phyloP scores from a whole-genome alignment of 2,113 vertebrate species.

The Petaurus breviceps region DNA sequence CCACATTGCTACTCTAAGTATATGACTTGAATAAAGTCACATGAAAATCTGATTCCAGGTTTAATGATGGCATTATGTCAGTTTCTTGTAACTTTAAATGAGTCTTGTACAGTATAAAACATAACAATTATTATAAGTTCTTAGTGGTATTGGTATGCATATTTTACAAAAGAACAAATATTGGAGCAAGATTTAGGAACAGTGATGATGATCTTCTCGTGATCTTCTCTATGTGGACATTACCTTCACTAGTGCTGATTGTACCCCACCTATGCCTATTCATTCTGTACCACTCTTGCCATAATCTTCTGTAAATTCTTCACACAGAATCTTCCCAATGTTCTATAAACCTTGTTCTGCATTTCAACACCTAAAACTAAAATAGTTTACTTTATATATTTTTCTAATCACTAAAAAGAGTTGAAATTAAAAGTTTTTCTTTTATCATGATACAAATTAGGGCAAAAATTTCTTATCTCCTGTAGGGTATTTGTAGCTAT shows the following conservation, averaged over 20 bases:
- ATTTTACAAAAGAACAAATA: neutral
- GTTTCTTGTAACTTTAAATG: neutral
- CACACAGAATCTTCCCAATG: neutral
- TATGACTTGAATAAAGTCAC: neutral
- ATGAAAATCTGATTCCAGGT: neutral
- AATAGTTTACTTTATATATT: neutral
- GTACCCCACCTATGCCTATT: neutral
- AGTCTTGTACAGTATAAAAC: neutral
- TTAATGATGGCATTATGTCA: accelerated
- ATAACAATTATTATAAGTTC: neutral
- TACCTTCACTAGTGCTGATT: neutral
- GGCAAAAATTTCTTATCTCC: neutral
- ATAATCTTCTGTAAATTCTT: neutral
- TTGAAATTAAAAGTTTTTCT: neutral
- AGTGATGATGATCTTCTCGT: neutral
- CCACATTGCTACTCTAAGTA: no score
- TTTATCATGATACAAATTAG: neutral
- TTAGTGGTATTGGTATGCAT: neutral
- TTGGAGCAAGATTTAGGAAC: neutral
- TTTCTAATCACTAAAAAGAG: neutral
- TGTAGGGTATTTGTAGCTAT: neutral
- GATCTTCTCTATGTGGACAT: neutral
- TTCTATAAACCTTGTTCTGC: neutral
- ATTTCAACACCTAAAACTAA: neutral
- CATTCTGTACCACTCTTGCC: neutral